Percentiles rank a stretch among this genome's conserved stretches.
Evolutionary conservation across 2,888 invertebrate genomes (phyloP).

Genomic region (Diachrysia chrysitis): DNA sequence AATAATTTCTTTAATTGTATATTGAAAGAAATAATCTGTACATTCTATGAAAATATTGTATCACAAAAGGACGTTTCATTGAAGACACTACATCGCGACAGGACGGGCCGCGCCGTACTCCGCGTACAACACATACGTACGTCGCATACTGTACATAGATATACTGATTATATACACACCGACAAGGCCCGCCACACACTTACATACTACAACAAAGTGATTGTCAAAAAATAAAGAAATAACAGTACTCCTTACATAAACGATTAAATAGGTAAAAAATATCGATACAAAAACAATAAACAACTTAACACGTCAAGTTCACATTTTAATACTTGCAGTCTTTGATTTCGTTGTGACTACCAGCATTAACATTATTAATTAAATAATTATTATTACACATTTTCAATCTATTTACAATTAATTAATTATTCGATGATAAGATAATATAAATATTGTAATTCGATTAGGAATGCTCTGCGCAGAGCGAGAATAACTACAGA

Average conservation of each 20-base stretch:
- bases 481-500: slow-evolving; percentile 72
- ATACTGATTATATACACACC: slow-evolving; percentile 2
- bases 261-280: slow-evolving; percentile 83
- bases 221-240: slow-evolving; percentile 86
- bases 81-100: slow-evolving; percentile 78
- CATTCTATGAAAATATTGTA: slow-evolving; percentile 86
- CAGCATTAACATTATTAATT: slow-evolving; percentile 77
- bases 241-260: slow-evolving; percentile 75
- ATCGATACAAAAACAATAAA: slow-evolving; percentile 69
- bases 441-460: slow-evolving; percentile 71
- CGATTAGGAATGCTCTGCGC: slow-evolving; percentile 83
- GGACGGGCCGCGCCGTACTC: slow-evolving; percentile 19
- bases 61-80: slow-evolving; percentile 87
- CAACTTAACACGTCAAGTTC: slow-evolving; percentile 77
- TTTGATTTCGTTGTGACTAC: slow-evolving; percentile 89
- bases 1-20: slow-evolving; percentile 74
- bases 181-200: slow-evolving; percentile 44
- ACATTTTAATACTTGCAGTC: slow-evolving; percentile 84
- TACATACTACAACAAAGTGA: slow-evolving; percentile 77
- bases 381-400: slow-evolving; percentile 52
- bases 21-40: slow-evolving; percentile 87
- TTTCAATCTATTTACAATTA: slow-evolving; percentile 80
- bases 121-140: slow-evolving; percentile 39
- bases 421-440: slow-evolving; percentile 85
- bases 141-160: slow-evolving; percentile 35